Evolutionary conservation across 2,113 vertebrate genomes (phyloP), one percentile per base, ranked within the genome.

Genomic region (Anarrhichthys ocellatus): DNA sequence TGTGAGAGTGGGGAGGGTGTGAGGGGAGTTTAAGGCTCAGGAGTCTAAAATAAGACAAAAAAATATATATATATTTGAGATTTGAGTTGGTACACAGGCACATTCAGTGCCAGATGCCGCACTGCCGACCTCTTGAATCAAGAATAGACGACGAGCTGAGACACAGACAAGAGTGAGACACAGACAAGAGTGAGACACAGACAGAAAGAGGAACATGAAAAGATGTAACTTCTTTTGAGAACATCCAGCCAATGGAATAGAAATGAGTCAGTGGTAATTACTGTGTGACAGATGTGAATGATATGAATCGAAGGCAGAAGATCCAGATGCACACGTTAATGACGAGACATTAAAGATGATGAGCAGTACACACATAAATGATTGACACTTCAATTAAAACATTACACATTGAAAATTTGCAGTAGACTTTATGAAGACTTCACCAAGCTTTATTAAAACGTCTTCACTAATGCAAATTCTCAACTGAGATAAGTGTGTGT

Each of bases 41-140:
- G 65, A 87, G 65, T 87, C 89, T 90, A 86, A 89, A 92, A 89
- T 85, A 88, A 91, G 83, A 88, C 59, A 24, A 44, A 62, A 73
- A 34, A 50, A 62, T 6, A 34, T 40, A 10, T 20, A 29, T n/a
- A 81, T 44, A 75, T 77, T 81, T 75, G 59, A 83, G 71, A 91
- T 82, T 76, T 52, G 71, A 81, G 70, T 78, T 73, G 85, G 84
- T 79, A 68, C 6, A 50, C 42, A 56, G 66, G n/a, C 70, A 46
- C 36, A 32, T 56, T 87, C 15, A 22, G 40, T 11, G 65, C 56
- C 85, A 59, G 75, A 83, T 62, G 79, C 72, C 54, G 5, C 62
- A 34, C 64, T 13, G 67, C 4, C 7, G 54, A 90, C 80, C 80
- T 76, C 69, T 44, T 6, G 5, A 78, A 76, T 82, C 29, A 20